These are phyloP conservation scores for Ferrisia virgata DNA, from an alignment of 2,888 invertebrate species.

Conservation along the genomic window DNA sequence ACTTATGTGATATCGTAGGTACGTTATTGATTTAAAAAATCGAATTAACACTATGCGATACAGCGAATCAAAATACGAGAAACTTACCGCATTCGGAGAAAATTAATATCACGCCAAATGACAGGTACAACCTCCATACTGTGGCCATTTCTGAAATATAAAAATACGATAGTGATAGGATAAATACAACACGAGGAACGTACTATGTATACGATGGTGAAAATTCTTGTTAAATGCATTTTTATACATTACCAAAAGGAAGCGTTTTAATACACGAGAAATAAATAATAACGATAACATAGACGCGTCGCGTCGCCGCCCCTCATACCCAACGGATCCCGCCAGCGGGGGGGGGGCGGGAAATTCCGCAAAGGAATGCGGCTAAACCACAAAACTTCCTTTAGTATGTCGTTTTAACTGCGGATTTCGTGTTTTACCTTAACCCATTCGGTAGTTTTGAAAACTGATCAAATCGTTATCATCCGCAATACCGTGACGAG, in stretches of 20 bases:
- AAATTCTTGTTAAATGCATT: background rate
- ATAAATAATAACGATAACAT: background rate
- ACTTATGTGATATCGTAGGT: too few species aligned
- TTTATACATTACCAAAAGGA: too few species aligned
- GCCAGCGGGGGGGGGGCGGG: too few species aligned
- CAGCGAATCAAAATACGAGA: background rate
- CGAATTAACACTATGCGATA: too few species aligned
- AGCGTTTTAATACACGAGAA: background rate
- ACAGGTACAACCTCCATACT: conserved; percentile 39
- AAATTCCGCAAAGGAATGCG: background rate
- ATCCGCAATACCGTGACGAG: background rate
- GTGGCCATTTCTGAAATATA: conserved; percentile 34
- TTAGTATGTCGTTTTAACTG: background rate
- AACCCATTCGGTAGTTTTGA: background rate
- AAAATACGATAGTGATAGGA: background rate
- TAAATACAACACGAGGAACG: too few species aligned
- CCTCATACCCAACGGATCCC: too few species aligned
- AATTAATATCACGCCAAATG: conserved; percentile 39
- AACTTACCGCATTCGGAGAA: conserved; percentile 38
- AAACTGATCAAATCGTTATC: conserved; percentile 11
- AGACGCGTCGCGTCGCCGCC: background rate
- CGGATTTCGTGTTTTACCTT: conserved; percentile 19
- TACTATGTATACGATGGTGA: background rate
- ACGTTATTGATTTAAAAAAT: too few species aligned
- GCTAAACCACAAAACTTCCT: conserved; percentile 13